These are phyloP conservation scores for Taurulus bubalis DNA, from an alignment of 2,113 vertebrate species.

Conservation along the genomic window DNA sequence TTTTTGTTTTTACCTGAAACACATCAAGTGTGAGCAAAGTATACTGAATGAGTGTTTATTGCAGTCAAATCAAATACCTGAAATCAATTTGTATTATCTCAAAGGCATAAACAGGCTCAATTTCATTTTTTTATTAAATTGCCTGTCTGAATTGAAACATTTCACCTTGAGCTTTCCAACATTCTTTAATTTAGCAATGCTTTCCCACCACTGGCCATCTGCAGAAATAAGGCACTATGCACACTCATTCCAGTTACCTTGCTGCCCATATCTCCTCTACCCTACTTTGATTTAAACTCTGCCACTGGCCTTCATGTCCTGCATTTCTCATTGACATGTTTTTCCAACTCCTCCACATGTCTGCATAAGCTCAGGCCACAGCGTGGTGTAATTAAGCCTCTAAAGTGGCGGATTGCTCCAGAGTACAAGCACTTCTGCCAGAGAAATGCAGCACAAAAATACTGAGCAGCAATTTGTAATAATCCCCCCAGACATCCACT, in stretches of 20 bases:
- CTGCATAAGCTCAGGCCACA: slow-evolving; percentile 65
- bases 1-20: neutral
- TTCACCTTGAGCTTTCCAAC: slow-evolving; percentile 25
- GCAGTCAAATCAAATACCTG: neutral
- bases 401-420: slow-evolving; percentile 75
- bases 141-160: slow-evolving; percentile 37
- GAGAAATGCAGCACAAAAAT: slow-evolving; percentile 61
- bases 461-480: slow-evolving; percentile 78
- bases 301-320: slow-evolving; percentile 42
- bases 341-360: slow-evolving; percentile 64
- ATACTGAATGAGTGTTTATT: neutral
- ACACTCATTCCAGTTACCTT: slow-evolving; percentile 36
- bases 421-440: slow-evolving; percentile 60
- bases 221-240: slow-evolving; percentile 65
- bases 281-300: slow-evolving; percentile 53
- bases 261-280: slow-evolving; percentile 38
- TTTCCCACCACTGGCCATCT: slow-evolving; percentile 21
- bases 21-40: neutral
- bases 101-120: neutral
- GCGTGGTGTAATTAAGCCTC: slow-evolving; percentile 76
- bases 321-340: slow-evolving; percentile 67
- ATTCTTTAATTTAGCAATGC: slow-evolving; percentile 21
- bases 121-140: slow-evolving; percentile 45
- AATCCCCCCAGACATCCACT: slow-evolving; percentile 77
- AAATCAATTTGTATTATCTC: slow-evolving; percentile 22